Evolutionary conservation across 2,888 invertebrate genomes (phyloP), one percentile per base, ranked within the genome.

Genomic region (Laspeyria flexula): DNA sequence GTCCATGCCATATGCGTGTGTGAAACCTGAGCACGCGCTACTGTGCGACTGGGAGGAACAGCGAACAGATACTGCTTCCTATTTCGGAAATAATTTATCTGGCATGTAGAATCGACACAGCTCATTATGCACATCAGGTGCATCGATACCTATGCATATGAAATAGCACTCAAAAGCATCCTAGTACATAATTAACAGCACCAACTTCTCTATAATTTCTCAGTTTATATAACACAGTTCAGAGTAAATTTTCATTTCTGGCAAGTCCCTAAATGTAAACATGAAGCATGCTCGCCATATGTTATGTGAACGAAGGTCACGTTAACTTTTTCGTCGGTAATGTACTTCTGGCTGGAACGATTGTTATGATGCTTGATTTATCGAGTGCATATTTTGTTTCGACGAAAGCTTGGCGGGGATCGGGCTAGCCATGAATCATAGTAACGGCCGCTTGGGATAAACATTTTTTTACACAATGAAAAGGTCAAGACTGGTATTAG

Each of bases 361-460:
- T 81, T 86, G 84, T 86, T 86, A 85, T 81, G 79, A 80, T 83
- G 77, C 68, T 75, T 87, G 86, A 87, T 87, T 88, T 88, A 88
- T 86, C 60, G 79, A 75, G 72, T 81, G 79, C 75, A 78, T 80
- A 81, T 81, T 83, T 78, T 80, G 79, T 74, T 77, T 71, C 76
- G 73, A 68, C 73, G 77, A 77, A 74, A 81, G 73, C 75, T 72
- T 64, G 63, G 60, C 67, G 73, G 73, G 68, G 72, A 71, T 65
- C 59, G 67, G 73, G 74, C 66, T 63, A 60, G 55, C 74, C 60
- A 81, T 86, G 85, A 87, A 86, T 86, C 85, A 86, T 82, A 69
- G 61, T 75, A 79, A 84, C 75, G 66, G 65, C 73, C 69, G 50
- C 52, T 25, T 30, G 45, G 55, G 66, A 77, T 80, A 83, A 85